phyloP scores from a whole-genome alignment of 2,888 invertebrate species.

The Cecidostiba fungosa region DNA sequence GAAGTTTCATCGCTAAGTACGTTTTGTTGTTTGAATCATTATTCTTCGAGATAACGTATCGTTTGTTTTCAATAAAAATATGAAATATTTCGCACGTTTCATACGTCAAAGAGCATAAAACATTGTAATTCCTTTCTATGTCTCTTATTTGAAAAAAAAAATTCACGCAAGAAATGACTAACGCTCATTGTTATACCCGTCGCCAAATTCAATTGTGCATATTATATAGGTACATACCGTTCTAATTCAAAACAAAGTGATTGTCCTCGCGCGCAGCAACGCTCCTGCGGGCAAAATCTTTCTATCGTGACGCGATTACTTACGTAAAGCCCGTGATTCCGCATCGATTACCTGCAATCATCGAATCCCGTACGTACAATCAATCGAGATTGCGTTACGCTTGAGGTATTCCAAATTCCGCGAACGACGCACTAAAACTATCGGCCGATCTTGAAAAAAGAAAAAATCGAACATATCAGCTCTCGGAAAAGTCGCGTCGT shows the following conservation, averaged over 20 bases:
- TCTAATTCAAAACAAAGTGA: background rate
- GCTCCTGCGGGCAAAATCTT: background rate
- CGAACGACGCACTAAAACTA: background rate
- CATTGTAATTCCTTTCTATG: background rate
- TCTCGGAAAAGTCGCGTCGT: background rate
- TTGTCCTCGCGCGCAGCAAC: too few relatives aligned
- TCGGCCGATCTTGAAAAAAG: background rate
- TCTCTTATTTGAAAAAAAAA: background rate
- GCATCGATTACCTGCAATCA: too few relatives aligned
- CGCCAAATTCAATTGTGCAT: too few relatives aligned
- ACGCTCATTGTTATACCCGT: background rate
- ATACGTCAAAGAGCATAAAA: background rate
- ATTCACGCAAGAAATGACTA: background rate
- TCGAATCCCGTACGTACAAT: background rate
- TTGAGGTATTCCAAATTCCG: background rate
- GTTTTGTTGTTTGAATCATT: background rate
- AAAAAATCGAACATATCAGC: background rate
- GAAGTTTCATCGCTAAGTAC: background rate
- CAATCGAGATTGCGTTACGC: background rate
- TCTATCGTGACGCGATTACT: background rate
- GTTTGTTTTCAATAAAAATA: background rate
- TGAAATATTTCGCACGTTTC: background rate
- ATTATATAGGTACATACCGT: background rate
- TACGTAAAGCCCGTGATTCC: background rate
- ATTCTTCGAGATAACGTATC: background rate